Evolutionary conservation across 1,140 invertebrate genomes (phyloP), one percentile per base, ranked within the genome.

Genomic region (Hirudo medicinalis): DNA sequence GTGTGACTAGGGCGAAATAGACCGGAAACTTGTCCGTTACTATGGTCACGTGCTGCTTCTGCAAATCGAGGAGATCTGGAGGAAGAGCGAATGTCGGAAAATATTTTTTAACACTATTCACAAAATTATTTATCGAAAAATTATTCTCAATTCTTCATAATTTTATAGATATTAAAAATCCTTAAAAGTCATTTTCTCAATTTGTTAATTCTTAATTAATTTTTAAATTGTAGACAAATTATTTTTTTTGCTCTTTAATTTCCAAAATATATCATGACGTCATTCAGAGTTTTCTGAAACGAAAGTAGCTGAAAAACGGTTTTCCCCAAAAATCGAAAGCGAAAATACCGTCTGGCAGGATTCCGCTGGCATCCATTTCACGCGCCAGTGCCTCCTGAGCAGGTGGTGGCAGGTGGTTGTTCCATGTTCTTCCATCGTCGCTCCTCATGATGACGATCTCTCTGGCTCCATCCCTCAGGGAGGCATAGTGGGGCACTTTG

Each of bases 401-500:
- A 6, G 29, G 29, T 63, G 22, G 57, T 0, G 29, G 54, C 0
- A 11, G 91, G 79, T 98, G 94, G 78, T 97, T 94, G 72, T 92
- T 87, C 94, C 94, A 98, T 13, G 89, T 91, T 78, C 95, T 92
- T 0, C 94, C 94, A 78, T 97, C 95, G 78, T 97, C 94, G 17
- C 91, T 94, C 69, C 93, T 86, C 0, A 97, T 83, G 68, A 97
- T 92, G 9, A 96, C 90, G 53, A 97, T 95, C 84, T 97, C 94
- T 49, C 94, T 85, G 80, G 97, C 93, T 77, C 91, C 91, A n/a
- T 91, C 91, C 43, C 90, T 86, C 0, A 97, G 85, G 0, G 94
- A 94, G 0, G 92, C 94, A 81, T 96, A 96, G 83, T 97, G 94
- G 1, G 94, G 94, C 70, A 97, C 90, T 85, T 97, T 93, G 73